phyloP scores from a whole-genome alignment of 1,140 invertebrate genomes.

The Drosophila ironensis region DNA sequence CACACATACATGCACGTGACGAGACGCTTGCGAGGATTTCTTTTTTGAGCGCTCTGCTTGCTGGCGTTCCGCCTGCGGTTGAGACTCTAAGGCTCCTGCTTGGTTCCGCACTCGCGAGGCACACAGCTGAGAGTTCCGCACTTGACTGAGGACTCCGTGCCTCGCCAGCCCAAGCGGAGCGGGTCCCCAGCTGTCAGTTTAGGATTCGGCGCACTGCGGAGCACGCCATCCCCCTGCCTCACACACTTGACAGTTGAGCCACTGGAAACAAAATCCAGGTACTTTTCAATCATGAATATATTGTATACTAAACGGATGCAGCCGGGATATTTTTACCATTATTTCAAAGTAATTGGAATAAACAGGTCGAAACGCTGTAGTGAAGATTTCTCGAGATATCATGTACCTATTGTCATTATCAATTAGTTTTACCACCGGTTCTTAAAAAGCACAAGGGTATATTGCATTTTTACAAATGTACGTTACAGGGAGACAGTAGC shows the following conservation, averaged over 20 bases:
- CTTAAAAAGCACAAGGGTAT: too few species aligned
- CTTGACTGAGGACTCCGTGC: slow-evolving; percentile 52
- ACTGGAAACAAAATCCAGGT: slow-evolving; percentile 19
- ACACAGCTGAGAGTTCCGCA: slow-evolving; percentile 78
- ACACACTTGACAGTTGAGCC: slow-evolving; percentile 46
- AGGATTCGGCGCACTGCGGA: slow-evolving; percentile 49
- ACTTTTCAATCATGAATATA: too few species aligned
- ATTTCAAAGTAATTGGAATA: too few species aligned
- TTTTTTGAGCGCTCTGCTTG: slow-evolving; percentile 62
- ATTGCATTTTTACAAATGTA: too few species aligned
- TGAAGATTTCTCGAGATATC: too few species aligned
- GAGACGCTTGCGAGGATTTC: slow-evolving; percentile 50
- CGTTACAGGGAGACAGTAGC: too few species aligned
- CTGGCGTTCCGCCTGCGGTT: slow-evolving; percentile 27
- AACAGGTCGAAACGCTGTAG: too few species aligned
- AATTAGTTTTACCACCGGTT: too few species aligned
- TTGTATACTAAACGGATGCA: too few species aligned
- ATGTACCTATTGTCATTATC: too few species aligned
- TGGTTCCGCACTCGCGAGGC: slow-evolving; percentile 65
- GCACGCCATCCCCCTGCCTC: background rate
- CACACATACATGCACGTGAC: slow-evolving; percentile 72
- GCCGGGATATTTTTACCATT: too few species aligned
- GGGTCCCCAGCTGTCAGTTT: slow-evolving; percentile 27
- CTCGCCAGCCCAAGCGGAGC: slow-evolving; percentile 3
- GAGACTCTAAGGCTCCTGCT: slow-evolving; percentile 9